A percentile compares a stretch with the other conserved stretches of the same genome.
phyloP scores from a whole-genome alignment of 2,113 vertebrate species.

The Chrysemys picta region DNA sequence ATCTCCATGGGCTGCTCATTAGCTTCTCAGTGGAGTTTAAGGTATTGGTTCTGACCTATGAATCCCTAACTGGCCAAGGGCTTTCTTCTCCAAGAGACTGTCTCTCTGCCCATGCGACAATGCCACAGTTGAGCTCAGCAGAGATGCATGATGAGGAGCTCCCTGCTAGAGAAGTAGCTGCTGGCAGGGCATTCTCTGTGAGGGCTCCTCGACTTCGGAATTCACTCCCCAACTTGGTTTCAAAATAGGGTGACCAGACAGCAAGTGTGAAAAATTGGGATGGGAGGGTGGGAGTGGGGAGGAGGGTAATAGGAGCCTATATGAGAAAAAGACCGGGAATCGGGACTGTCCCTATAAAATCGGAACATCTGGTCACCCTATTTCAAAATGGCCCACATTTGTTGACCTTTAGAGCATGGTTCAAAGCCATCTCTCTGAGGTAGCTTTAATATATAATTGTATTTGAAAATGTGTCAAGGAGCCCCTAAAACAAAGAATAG shows the following conservation, averaged over 20 bases:
- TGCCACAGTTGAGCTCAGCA: neutral
- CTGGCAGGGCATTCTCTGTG: neutral
- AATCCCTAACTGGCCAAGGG: neutral
- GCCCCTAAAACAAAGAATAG: neutral
- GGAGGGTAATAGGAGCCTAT: too few relatives aligned
- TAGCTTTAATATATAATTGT: neutral
- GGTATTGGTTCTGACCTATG: neutral
- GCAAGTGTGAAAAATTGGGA: too few relatives aligned
- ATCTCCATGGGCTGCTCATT: neutral
- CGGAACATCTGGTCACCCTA: too few relatives aligned
- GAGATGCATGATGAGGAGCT: neutral
- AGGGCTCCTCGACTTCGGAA: neutral
- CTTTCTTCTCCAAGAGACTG: neutral
- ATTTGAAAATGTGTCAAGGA: neutral
- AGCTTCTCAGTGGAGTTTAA: neutral
- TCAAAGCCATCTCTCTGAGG: neutral
- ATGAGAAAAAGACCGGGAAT: too few relatives aligned
- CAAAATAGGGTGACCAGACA: neutral
- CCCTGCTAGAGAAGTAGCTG: neutral
- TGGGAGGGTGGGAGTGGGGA: too few relatives aligned
- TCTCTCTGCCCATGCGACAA: rapidly evolving
- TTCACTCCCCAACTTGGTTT: neutral
- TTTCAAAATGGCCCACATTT: neutral
- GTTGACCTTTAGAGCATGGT: neutral
- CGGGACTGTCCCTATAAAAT: too few relatives aligned